Conservation (phyloP, 2,888 invertebrate genomes). For the Drosophila mercatorum region DNA sequence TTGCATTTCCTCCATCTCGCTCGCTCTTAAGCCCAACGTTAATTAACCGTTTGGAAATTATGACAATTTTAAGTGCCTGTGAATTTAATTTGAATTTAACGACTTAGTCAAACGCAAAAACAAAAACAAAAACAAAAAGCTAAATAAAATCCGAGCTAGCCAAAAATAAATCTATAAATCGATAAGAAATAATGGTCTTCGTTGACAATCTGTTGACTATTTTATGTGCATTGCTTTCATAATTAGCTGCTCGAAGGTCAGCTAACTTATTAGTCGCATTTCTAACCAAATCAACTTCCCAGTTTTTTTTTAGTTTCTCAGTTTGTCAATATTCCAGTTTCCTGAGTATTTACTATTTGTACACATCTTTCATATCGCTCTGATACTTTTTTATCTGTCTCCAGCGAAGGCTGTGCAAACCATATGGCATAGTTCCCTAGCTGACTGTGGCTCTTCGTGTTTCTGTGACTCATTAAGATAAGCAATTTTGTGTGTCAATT, state of each 20-base stretch:
- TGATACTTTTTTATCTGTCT: conserved; percentile 13
- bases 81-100: conserved; percentile 66
- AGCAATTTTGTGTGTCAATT: conserved; percentile 71
- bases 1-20: conserved; percentile 59
- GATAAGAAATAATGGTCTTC: conserved; percentile 39
- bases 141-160: not conserved
- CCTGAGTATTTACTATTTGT: conserved; percentile 15
- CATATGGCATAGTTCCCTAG: conserved; percentile 48
- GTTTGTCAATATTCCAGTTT: conserved; percentile 7
- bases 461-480: conserved; percentile 68
- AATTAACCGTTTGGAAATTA: conserved; percentile 68
- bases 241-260: conserved; percentile 32
- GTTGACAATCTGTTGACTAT: conserved; percentile 20
- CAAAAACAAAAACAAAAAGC: not conserved
- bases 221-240: conserved; percentile 35
- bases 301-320: not conserved
- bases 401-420: conserved; percentile 33
- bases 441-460: conserved; percentile 2
- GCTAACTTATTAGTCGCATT: conserved; percentile 2
- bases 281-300: conserved; percentile 8
- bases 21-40: conserved; percentile 30
- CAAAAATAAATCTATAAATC: conserved; percentile 45
- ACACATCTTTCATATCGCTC: conserved; percentile 31
- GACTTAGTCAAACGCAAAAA: conserved; percentile 24
- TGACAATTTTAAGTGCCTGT: conserved; percentile 66